These are phyloP conservation scores for Pheosia tremula DNA, from an alignment of 2,888 invertebrate genomes.

Conservation along the genomic window DNA sequence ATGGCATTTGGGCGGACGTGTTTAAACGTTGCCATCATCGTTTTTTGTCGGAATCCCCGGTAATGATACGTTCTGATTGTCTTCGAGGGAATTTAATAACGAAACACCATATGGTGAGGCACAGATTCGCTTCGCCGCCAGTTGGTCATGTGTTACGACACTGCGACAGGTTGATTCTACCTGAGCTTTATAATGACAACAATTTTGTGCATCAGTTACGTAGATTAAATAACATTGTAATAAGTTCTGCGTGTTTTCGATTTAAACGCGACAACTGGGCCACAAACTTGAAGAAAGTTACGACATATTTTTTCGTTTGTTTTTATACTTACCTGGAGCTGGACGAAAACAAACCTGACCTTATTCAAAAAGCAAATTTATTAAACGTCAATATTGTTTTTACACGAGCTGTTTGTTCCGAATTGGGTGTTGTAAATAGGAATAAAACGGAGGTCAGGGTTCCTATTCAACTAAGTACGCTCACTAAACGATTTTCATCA, in stretches of 20 bases:
- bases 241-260: constrained; percentile 16
- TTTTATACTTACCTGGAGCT: constrained; percentile 16
- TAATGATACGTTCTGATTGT: constrained; percentile 82
- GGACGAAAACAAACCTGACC: constrained; percentile 23
- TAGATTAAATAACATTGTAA: constrained; percentile 2
- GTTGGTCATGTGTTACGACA: constrained; percentile 48
- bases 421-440: too few relatives aligned
- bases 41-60: constrained; percentile 73
- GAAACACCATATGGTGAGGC: constrained; percentile 71
- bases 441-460: too few relatives aligned
- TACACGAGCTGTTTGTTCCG: neutral
- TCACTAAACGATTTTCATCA: too few relatives aligned
- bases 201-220: neutral
- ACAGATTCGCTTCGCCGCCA: constrained; percentile 67
- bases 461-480: too few relatives aligned
- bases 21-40: constrained; percentile 71
- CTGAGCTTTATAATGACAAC: constrained; percentile 16
- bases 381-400: constrained; percentile 26
- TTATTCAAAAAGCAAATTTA: constrained; percentile 22
- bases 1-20: constrained; percentile 77
- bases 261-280: constrained; percentile 29
- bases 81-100: constrained; percentile 61
- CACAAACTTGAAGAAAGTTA: constrained; percentile 27
- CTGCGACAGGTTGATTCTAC: constrained; percentile 28
- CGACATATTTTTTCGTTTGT: constrained; percentile 32